These are phyloP conservation scores for Noctua fimbriata DNA, from an alignment of 2,888 invertebrate species.

Conservation along the genomic window DNA sequence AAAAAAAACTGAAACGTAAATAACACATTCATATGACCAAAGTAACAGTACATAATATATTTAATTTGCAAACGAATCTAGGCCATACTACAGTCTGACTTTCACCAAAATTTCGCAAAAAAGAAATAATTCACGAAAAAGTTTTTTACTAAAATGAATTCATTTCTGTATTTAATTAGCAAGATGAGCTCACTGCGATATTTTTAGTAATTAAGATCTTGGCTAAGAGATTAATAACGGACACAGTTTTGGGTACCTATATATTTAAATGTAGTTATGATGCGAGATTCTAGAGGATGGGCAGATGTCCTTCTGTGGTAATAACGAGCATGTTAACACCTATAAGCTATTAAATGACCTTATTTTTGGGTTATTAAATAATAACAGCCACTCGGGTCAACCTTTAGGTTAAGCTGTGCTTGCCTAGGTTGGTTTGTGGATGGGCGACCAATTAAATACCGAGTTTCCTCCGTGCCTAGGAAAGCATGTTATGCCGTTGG, in stretches of 20 bases:
- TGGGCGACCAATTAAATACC: no score
- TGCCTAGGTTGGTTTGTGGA: no score
- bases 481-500: no score
- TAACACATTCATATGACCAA: not conserved
- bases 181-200: constrained; percentile 43
- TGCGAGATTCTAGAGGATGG: not conserved
- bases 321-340: not conserved
- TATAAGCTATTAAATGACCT: no score
- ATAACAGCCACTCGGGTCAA: no score
- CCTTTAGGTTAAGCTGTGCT: no score
- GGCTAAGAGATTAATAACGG: constrained; percentile 33
- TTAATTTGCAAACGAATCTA: constrained; percentile 43
- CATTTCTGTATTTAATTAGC: constrained; percentile 54
- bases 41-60: constrained; percentile 45
- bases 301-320: not conserved
- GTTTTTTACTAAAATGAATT: constrained; percentile 31
- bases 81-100: constrained; percentile 39
- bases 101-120: constrained; percentile 61
- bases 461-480: no score
- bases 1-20: not conserved
- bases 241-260: constrained; percentile 20
- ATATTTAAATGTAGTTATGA: not conserved
- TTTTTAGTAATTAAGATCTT: constrained; percentile 56
- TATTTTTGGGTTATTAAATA: no score
- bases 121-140: constrained; percentile 31